These are phyloP conservation scores for Dendrocincla fuliginosa DNA, from an alignment of 2,797 vertebrate genomes.

Conservation along the genomic window DNA sequence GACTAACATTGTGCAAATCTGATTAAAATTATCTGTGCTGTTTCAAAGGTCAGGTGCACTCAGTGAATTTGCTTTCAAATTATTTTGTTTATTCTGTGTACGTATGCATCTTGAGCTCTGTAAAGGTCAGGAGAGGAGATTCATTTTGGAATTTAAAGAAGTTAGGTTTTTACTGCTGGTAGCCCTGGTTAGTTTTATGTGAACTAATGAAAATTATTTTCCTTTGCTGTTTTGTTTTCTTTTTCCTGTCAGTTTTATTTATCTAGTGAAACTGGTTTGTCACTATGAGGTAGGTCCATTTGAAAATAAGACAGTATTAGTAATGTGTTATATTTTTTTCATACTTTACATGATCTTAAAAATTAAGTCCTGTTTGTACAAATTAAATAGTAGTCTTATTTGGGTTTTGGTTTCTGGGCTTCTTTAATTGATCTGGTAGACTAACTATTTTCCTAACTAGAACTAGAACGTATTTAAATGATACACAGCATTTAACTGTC, in stretches of 20 bases:
- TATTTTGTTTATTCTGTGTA: slow-evolving; percentile 82
- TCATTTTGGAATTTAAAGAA: slow-evolving; percentile 71
- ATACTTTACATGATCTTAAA: not conserved
- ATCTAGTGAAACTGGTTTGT: not conserved
- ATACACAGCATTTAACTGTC: not conserved
- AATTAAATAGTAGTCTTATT: not conserved
- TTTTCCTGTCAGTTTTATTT: not conserved
- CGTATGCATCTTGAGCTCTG: slow-evolving; percentile 71
- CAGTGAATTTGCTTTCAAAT: slow-evolving; percentile 79
- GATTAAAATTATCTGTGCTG: slow-evolving; percentile 77
- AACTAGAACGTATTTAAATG: not conserved
- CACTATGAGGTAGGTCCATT: not conserved
- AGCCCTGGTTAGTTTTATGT: slow-evolving; percentile 15
- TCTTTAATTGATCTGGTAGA: not conserved
- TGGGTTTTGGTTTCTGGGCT: not conserved
- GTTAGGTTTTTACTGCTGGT: slow-evolving; percentile 65
- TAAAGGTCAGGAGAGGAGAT: slow-evolving; percentile 78
- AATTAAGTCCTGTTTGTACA: not conserved
- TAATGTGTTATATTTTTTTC: not conserved
- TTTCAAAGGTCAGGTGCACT: slow-evolving; percentile 78
- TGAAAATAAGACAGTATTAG: not conserved
- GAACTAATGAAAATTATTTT: not conserved
- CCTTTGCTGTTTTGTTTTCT: not conserved
- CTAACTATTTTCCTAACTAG: not conserved
- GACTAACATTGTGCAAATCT: slow-evolving; percentile 75